Evolutionary conservation across 2,113 vertebrate species (phyloP).

Genomic region (Lycaon pictus): DNA sequence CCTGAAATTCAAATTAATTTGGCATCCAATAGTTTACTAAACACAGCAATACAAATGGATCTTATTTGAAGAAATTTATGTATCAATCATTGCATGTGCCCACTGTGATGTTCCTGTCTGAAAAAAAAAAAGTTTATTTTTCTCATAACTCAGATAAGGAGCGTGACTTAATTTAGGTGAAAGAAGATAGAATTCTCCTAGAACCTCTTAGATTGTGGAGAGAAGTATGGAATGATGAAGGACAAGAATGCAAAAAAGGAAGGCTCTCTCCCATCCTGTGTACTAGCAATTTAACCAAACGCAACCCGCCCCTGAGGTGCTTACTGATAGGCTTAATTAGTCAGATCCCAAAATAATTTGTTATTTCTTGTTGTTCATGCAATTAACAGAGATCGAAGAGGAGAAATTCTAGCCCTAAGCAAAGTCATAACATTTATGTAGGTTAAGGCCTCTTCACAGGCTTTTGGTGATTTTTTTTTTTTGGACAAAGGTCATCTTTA

Average conservation of each 20-base stretch:
- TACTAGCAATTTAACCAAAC: not conserved
- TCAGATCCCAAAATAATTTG: not conserved
- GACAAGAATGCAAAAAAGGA: not conserved
- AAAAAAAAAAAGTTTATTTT: not conserved
- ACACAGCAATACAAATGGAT: not conserved
- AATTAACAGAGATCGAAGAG: not conserved
- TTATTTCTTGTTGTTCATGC: not conserved
- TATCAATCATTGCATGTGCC: not conserved
- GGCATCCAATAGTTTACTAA: not conserved
- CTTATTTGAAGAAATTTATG: not conserved
- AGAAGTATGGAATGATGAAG: not conserved
- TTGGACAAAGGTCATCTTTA: not conserved
- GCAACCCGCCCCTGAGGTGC: not conserved
- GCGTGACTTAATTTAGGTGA: not conserved
- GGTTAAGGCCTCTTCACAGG: not conserved
- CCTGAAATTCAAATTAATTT: not conserved
- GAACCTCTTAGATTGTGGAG: not conserved
- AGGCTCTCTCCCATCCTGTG: not conserved
- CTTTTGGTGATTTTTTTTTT: not conserved
- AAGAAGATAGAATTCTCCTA: not conserved
- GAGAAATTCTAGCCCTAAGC: not conserved
- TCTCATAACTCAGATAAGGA: not conserved
- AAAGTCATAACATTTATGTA: not conserved
- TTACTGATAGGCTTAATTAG: constrained; percentile 24
- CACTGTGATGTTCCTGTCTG: not conserved